Base-by-base conservation (phyloP, 2,888 invertebrate genomes). In the Mimumesa dahlbomi region DNA sequence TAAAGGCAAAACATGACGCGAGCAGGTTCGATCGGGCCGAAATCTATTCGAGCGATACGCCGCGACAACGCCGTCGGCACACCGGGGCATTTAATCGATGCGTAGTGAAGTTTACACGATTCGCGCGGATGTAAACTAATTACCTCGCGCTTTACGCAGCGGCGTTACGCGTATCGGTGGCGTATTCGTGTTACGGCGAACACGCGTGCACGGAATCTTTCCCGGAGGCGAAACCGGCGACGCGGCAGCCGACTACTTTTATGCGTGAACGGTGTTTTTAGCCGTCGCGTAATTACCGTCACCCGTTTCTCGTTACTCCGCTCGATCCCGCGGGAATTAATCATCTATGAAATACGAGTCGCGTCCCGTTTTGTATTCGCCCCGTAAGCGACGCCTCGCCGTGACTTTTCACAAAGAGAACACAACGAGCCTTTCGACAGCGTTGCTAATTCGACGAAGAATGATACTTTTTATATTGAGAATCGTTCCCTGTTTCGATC, bases 91-190 rank as follows among this genome's bases (percentile, higher is more conserved):
- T 76, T 76, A 76, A 76, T 76, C 73, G 77, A 76, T 64, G 73
- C 68, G 58, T 62, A 61, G 48, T 54, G 54, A 75, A 66, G 76
- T 82, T 82, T 73, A 73, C 78, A 71, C 73, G 76, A 76, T 65
- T 76, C 75, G 73, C 81, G 72, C 82, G 77, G n/a, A 82, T 75
- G 83, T 84, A 82, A 86, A 82, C 84, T 84, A 84, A 85, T 85
- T 82, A 83, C 82, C 77, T 75, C 75, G 80, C 82, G 81, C 79
- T 82, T 81, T 79, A 72, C 81, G 74, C 73, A n/a, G n/a, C n/a
- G n/a, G n/a, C n/a, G n/a, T n/a, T n/a, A n/a, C n/a, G n/a, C n/a
- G n/a, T n/a, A n/a, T n/a, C n/a, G n/a, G n/a, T n/a, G n/a, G n/a
- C n/a, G n/a, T n/a, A n/a, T n/a, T n/a, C n/a, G n/a, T n/a, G n/a